These are phyloP conservation scores for Felis catus DNA, from an alignment of 2,113 vertebrate genomes.

Conservation along the genomic window DNA sequence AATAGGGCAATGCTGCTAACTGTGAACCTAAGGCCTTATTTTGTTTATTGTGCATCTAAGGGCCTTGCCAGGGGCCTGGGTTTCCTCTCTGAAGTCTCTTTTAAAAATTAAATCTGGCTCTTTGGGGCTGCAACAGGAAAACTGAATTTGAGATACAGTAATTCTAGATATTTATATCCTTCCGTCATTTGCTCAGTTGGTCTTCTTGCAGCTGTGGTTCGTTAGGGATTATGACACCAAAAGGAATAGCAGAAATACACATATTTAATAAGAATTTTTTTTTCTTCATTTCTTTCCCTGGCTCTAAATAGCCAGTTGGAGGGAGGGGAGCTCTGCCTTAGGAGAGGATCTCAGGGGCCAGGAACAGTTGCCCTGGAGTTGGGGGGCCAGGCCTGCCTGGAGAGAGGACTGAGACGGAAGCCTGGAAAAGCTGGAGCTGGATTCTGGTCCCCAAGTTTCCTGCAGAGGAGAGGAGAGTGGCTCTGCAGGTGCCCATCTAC, in stretches of 20 bases:
- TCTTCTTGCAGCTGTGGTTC: conserved; percentile 70
- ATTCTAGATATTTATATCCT: conserved; percentile 72
- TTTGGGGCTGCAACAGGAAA: conserved; percentile 28
- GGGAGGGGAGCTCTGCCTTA: neutral
- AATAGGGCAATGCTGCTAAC: neutral
- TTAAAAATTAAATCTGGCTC: conserved; percentile 54
- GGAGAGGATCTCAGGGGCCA: neutral
- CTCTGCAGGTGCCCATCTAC: neutral
- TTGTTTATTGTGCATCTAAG: neutral
- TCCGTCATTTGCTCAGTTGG: conserved; percentile 58
- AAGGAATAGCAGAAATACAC: conserved; percentile 60
- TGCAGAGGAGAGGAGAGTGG: neutral
- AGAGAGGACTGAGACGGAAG: neutral
- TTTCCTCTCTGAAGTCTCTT: conserved; percentile 30
- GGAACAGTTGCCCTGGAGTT: neutral
- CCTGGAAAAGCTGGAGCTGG: conserved; percentile 10
- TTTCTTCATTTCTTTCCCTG: neutral
- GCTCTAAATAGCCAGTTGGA: conserved; percentile 54
- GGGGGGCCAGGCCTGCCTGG: neutral
- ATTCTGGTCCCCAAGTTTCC: neutral
- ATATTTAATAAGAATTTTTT: conserved; percentile 43
- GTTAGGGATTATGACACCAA: conserved; percentile 70
- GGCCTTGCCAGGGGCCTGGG: neutral
- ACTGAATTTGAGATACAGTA: conserved; percentile 52
- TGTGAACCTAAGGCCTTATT: neutral